These are phyloP conservation scores for Danaus plexippus DNA, from an alignment of 1,140 invertebrate genomes.

Conservation along the genomic window DNA sequence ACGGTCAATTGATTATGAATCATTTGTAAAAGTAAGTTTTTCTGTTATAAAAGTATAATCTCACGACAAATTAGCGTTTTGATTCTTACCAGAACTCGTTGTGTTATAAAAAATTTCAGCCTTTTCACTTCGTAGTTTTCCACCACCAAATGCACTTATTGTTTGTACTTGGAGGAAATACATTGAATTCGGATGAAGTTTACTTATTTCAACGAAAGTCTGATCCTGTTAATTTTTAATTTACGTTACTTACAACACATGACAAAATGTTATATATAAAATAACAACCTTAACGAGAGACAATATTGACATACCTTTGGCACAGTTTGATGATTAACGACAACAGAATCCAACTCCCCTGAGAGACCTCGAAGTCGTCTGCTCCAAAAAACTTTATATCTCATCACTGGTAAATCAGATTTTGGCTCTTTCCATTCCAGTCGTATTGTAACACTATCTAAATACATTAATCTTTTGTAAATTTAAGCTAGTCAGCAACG, in stretches of 20 bases:
- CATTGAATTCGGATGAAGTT: constrained; percentile 75
- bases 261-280: background rate
- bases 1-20: too few relatives aligned
- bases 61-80: too few relatives aligned
- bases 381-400: constrained; percentile 77
- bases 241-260: background rate
- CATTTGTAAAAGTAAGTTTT: too few relatives aligned
- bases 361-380: constrained; percentile 69
- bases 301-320: constrained; percentile 63
- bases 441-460: constrained; percentile 72
- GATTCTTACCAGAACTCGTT: constrained; percentile 44
- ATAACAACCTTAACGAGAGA: constrained; percentile 16
- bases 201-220: constrained; percentile 73
- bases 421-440: constrained; percentile 76
- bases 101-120: constrained; percentile 78
- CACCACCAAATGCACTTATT: constrained; percentile 75
- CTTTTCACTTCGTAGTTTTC: constrained; percentile 78
- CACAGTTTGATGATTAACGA: constrained; percentile 74
- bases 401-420: constrained; percentile 75
- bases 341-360: constrained; percentile 72
- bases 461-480: background rate
- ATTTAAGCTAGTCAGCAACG: too few relatives aligned
- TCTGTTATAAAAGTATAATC: too few relatives aligned
- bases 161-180: constrained; percentile 83
- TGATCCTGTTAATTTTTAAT: constrained; percentile 68